Conservation (phyloP, 2,888 invertebrate genomes). For the Sicus ferrugineus region DNA sequence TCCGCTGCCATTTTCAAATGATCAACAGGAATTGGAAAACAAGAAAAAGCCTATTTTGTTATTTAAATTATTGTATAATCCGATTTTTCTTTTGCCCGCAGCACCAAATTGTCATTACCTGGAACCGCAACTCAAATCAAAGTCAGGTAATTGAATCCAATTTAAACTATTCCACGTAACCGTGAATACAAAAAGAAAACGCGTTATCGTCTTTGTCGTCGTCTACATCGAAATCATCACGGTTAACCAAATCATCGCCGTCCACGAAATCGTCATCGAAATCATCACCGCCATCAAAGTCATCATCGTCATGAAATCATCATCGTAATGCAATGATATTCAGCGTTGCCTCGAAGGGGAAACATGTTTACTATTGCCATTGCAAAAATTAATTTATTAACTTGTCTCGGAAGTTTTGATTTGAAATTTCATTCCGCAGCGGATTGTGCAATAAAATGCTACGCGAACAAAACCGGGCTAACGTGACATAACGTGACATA, state of each 20-base stretch:
- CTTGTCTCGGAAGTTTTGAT: neutral
- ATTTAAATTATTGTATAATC: neutral
- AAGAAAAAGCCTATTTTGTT: too few relatives aligned
- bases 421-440: neutral
- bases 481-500: too few relatives aligned
- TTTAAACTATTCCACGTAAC: neutral
- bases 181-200: neutral
- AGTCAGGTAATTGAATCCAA: neutral
- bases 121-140: neutral
- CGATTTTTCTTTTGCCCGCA: neutral
- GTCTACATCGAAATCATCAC: neutral
- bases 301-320: neutral
- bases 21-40: too few relatives aligned
- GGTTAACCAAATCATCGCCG: neutral
- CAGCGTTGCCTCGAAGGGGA: neutral
- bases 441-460: neutral
- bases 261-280: neutral
- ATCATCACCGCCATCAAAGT: neutral
- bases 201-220: too few relatives aligned
- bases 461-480: neutral
- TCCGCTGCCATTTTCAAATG: too few relatives aligned
- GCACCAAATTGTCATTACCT: neutral
- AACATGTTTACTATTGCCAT: neutral
- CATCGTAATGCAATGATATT: neutral
- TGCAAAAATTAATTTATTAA: slow-evolving; percentile 12